phyloP scores from a whole-genome alignment of 1,140 invertebrate genomes.

The Trichonephila inaurata region DNA sequence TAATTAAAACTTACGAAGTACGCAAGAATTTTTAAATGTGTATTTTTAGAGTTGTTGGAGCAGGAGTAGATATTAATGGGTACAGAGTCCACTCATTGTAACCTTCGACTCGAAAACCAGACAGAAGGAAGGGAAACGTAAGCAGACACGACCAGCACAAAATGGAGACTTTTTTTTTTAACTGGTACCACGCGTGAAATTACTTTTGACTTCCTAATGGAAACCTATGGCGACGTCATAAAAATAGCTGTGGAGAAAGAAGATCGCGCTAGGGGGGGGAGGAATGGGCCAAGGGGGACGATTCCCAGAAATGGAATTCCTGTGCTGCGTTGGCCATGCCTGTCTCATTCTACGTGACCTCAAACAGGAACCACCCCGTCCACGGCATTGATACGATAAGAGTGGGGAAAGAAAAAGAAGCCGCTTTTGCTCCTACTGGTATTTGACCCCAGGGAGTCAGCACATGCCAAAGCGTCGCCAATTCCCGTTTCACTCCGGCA shows the following conservation, averaged over 20 bases:
- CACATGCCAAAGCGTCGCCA: slow-evolving; percentile 1
- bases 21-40: no score
- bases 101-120: no score
- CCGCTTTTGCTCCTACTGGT: slow-evolving; percentile 40
- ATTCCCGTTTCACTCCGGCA: background rate
- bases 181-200: background rate
- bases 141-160: background rate
- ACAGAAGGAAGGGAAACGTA: no score
- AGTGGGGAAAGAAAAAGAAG: background rate
- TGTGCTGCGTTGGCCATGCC: background rate
- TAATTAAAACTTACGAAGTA: no score
- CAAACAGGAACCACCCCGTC: slow-evolving; percentile 56
- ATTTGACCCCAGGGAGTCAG: slow-evolving; percentile 27
- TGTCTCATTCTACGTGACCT: slow-evolving; percentile 34
- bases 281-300: background rate
- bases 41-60: no score
- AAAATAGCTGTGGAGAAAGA: background rate
- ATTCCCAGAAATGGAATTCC: slow-evolving; percentile 22
- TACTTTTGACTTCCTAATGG: background rate
- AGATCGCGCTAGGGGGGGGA: background rate
- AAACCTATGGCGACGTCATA: background rate
- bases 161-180: background rate
- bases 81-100: no score
- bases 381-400: background rate
- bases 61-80: no score